These are phyloP conservation scores for Gonocerus acuteangulatus DNA, from an alignment of 2,888 invertebrate genomes.

Conservation along the genomic window DNA sequence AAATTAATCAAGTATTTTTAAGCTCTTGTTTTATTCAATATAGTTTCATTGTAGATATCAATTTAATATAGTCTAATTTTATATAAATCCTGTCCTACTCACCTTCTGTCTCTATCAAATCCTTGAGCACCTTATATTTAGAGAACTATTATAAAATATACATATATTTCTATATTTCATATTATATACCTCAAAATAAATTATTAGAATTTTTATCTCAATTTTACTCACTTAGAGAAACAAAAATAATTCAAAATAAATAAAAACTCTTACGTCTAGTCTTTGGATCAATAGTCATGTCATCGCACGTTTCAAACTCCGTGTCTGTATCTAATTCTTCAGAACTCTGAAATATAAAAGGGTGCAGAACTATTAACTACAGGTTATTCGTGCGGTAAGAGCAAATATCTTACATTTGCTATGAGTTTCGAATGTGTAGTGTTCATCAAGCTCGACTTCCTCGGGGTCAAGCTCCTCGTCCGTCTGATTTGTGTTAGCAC, in stretches of 20 bases:
- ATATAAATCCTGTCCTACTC: too few relatives aligned
- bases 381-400: conserved; percentile 19
- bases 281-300: conserved; percentile 59
- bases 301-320: conserved; percentile 61
- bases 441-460: conserved; percentile 78
- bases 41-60: too few relatives aligned
- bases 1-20: too few relatives aligned
- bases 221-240: too few relatives aligned
- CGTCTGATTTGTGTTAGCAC: conserved; percentile 49
- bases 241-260: conserved; percentile 6
- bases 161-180: too few relatives aligned
- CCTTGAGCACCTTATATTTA: too few relatives aligned
- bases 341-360: conserved; percentile 49
- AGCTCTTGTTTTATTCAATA: too few relatives aligned
- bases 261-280: conserved; percentile 54
- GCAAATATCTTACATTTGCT: conserved; percentile 69
- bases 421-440: conserved; percentile 78
- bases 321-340: conserved; percentile 62
- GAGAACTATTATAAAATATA: too few relatives aligned
- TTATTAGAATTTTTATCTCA: too few relatives aligned
- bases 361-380: conserved; percentile 21
- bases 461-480: conserved; percentile 84
- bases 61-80: too few relatives aligned
- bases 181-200: too few relatives aligned
- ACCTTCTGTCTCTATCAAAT: too few relatives aligned